phyloP scores from a whole-genome alignment of 35 echinoderm and acorn worm genomes.

The Apostichopus japonicus region DNA sequence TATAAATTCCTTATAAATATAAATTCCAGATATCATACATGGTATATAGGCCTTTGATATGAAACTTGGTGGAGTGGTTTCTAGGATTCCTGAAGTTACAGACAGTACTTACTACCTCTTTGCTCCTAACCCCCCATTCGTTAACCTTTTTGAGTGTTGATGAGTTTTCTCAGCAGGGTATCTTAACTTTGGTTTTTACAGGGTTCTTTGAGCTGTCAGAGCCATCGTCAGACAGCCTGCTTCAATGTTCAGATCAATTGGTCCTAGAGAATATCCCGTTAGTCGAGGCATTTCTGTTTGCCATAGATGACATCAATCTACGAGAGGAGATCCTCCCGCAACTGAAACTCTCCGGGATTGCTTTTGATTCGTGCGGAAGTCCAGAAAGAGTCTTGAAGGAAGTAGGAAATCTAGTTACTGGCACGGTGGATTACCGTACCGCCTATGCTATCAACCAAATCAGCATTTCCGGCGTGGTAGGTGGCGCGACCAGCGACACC shows the following conservation, averaged over 20 bases:
- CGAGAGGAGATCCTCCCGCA: conserved; percentile 60
- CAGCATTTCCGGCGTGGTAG: conserved; percentile 76
- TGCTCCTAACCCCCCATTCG: no score
- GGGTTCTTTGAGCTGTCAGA: conserved; percentile 81
- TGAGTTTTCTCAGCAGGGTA: not conserved
- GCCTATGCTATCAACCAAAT: conserved; percentile 54
- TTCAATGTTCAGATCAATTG: conserved; percentile 67
- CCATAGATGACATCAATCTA: conserved; percentile 75
- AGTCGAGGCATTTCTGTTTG: conserved; percentile 86
- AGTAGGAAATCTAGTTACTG: conserved; percentile 72
- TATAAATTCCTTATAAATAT: no score
- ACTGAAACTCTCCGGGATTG: conserved; percentile 76
- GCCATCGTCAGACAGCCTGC: conserved; percentile 20
- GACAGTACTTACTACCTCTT: no score
- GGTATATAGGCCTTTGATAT: no score
- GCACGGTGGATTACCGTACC: conserved; percentile 76
- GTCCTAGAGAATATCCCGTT: conserved; percentile 75
- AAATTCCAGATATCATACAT: no score
- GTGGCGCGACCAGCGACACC: conserved; percentile 81
- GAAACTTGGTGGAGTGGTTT: no score
- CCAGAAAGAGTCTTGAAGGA: conserved; percentile 63
- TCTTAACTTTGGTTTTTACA: conserved; percentile 34
- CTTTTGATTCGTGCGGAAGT: conserved; percentile 86
- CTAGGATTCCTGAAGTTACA: no score
- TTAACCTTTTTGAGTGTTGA: no score